Percentiles rank a stretch among this genome's conserved stretches.
These are phyloP conservation scores for Pelmatolapia mariae DNA, from an alignment of 2,113 vertebrate genomes.

Conservation along the genomic window DNA sequence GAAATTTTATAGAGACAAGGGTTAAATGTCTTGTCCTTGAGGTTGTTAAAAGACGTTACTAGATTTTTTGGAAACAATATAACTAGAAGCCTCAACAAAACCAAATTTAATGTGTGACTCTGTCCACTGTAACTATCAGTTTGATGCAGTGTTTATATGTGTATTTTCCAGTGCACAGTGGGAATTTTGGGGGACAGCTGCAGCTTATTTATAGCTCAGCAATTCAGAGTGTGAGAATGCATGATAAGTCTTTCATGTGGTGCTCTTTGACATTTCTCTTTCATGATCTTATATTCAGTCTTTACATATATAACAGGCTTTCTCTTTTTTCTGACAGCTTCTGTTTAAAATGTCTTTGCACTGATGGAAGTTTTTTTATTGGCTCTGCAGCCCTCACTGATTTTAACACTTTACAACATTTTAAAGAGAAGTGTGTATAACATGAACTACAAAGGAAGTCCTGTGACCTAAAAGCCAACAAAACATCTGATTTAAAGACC, in stretches of 20 bases:
- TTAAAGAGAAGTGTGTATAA: not conserved
- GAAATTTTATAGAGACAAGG: not conserved
- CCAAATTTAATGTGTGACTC: not conserved
- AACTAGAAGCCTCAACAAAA: not conserved
- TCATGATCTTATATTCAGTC: not conserved
- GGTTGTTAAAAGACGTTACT: not conserved
- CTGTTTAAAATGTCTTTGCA: not conserved
- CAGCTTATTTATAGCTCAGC: conserved; percentile 52
- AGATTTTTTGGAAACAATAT: not conserved
- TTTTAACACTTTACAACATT: not conserved
- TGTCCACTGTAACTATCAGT: not conserved
- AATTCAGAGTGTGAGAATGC: conserved; percentile 10
- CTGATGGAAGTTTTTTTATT: not conserved
- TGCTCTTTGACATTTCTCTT: not conserved
- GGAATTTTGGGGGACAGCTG: conserved; percentile 53
- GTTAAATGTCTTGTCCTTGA: not conserved
- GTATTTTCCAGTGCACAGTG: not conserved
- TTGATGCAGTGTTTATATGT: not conserved
- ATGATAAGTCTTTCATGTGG: not conserved
- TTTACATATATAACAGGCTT: not conserved
- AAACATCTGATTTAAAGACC: not conserved
- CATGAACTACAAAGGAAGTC: rapidly evolving
- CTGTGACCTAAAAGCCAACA: not conserved
- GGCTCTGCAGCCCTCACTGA: not conserved
- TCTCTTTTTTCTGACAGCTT: not conserved